Percentiles rank a stretch among this genome's conserved stretches.
Evolutionary conservation across 2,797 vertebrate species (phyloP).

Genomic region (Melanitta fusca): DNA sequence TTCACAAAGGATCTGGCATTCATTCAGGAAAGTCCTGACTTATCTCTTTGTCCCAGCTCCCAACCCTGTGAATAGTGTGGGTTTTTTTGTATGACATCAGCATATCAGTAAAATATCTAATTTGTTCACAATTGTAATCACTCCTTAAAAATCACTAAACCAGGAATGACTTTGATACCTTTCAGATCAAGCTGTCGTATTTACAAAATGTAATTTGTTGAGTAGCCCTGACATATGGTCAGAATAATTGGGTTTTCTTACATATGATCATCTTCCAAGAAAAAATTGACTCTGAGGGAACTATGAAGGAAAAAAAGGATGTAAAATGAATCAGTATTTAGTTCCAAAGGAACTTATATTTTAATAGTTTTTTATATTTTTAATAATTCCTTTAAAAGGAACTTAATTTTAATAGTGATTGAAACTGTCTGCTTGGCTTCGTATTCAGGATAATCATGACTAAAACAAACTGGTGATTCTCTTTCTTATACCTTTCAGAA

Average conservation of each 20-base stretch:
- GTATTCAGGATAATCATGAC: background rate
- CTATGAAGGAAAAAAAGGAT: background rate
- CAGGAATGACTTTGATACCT: background rate
- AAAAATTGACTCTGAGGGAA: background rate
- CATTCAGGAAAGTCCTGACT: conserved; percentile 57
- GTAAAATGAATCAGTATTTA: background rate
- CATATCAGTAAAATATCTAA: background rate
- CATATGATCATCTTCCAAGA: background rate
- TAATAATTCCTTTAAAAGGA: no score
- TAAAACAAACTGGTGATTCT: background rate
- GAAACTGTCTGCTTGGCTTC: background rate
- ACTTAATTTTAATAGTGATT: background rate
- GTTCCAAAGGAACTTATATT: background rate
- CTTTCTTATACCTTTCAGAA: background rate
- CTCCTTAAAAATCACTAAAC: conserved; percentile 6
- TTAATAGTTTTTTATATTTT: no score
- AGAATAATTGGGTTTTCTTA: conserved; percentile 49
- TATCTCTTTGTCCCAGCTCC: conserved; percentile 48
- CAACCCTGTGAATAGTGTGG: background rate
- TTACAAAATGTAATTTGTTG: conserved; percentile 27
- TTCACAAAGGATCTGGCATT: conserved; percentile 48
- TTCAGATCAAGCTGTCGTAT: conserved; percentile 42
- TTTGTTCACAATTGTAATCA: background rate
- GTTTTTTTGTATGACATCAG: background rate
- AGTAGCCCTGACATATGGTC: conserved; percentile 56